Base-by-base conservation (phyloP, 2,888 invertebrate species). In the Drosophila birchii region DNA sequence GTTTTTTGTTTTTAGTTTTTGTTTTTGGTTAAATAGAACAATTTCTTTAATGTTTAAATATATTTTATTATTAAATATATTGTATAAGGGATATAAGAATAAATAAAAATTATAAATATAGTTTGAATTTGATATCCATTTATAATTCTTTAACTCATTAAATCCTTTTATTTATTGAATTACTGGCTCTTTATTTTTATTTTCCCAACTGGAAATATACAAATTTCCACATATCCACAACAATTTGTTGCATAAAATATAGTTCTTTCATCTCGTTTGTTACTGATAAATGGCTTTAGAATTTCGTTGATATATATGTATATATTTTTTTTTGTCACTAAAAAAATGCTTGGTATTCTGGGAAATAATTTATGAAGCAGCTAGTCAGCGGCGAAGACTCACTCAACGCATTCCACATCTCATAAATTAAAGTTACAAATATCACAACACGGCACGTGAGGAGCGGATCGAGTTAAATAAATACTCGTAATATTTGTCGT, bases 351-450 rank as follows among this genome's bases (percentile, higher is more conserved):
- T 67, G 82, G 82, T 75, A 82, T 84, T 81, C 45, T 75, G 53
- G 47, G 60, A 59, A 53, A 59, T 85, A 87, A 84, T 87, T 87
- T 84, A 84, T 84, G 71, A 71, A 75, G 44, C 51, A 72, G 75
- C 63, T 51, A 70, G 55, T 45, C 66, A 61, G 58, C 75, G 67
- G 51, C 51, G 20, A 51, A 51, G 51, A 71, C 73, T 79, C 80
- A 76, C 62, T 81, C 76, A 59, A 45, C 73, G 71, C 80, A 69
- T 69, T 58, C 55, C 67, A 44, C 75, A 77, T 70, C 51, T 78
- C 82, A 87, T 84, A 87, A 84, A 84, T 84, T 85, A 72, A 74
- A 78, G 79, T 84, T 84, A 73, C 86, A 78, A 67, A 68, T 76
- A 72, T 60, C 62, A 43, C 72, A 55, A 55, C 58, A 68, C 74